Evolutionary conservation across 2,113 vertebrate genomes (phyloP).

Genomic region (Oophaga pumilio): DNA sequence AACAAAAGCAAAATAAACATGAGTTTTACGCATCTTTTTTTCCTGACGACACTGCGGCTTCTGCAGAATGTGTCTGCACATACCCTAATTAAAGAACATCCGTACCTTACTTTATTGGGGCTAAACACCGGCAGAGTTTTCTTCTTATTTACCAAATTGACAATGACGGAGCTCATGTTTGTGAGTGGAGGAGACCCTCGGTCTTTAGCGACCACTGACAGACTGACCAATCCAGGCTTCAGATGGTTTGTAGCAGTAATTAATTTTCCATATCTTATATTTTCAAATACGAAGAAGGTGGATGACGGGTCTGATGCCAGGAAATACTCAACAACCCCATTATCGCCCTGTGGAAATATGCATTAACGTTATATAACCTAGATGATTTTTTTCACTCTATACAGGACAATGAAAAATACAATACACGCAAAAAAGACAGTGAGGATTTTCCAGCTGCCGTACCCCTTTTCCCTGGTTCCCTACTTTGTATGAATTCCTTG

Average conservation of each 20-base stretch:
- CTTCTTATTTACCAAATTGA: slow-evolving; percentile 60
- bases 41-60: too few relatives aligned
- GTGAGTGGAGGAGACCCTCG: slow-evolving; percentile 65
- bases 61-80: too few relatives aligned
- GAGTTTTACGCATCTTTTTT: too few relatives aligned
- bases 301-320: slow-evolving; percentile 56
- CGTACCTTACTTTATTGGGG: slow-evolving; percentile 64
- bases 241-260: slow-evolving; percentile 64
- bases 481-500: too few relatives aligned
- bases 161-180: slow-evolving; percentile 55
- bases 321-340: slow-evolving; percentile 64
- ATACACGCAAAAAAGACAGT: too few relatives aligned
- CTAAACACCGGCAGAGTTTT: slow-evolving; percentile 60
- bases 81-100: not conserved
- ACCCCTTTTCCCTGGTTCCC: too few relatives aligned
- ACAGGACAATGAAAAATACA: too few relatives aligned
- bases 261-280: slow-evolving; percentile 61
- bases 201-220: slow-evolving; percentile 66
- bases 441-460: too few relatives aligned
- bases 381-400: too few relatives aligned
- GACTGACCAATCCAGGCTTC: slow-evolving; percentile 54
- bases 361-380: not conserved
- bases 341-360: slow-evolving; percentile 61
- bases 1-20: too few relatives aligned
- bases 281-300: slow-evolving; percentile 63